Percentiles rank a stretch among this genome's conserved stretches.
These are phyloP conservation scores for Magallana gigas DNA, from an alignment of 1,140 invertebrate genomes.

Conservation along the genomic window DNA sequence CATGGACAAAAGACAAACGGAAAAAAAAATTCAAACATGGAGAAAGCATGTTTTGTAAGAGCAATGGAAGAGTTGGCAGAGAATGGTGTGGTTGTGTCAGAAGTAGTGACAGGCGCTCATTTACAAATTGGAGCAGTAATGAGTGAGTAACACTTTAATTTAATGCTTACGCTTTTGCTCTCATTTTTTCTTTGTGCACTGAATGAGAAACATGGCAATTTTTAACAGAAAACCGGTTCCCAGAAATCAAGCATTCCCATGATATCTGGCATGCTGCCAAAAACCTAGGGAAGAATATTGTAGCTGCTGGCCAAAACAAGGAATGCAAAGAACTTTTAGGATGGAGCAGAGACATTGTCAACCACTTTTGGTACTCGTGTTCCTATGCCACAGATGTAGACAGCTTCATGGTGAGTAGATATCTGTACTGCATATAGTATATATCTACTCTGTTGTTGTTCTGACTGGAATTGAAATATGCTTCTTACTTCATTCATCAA, in stretches of 20 bases:
- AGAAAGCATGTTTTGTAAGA: no score
- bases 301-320: constrained; percentile 28
- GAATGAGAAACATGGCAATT: background rate
- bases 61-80: no score
- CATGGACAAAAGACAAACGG: no score
- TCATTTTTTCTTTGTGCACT: background rate
- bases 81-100: no score
- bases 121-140: no score
- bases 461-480: no score
- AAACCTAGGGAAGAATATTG: constrained; percentile 52
- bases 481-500: no score
- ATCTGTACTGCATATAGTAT: no score
- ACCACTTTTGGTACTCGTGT: constrained; percentile 49
- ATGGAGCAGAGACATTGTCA: constrained; percentile 48
- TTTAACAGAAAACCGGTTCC: constrained; percentile 46
- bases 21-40: no score
- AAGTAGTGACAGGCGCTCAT: no score
- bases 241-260: constrained; percentile 53
- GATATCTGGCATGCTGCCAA: constrained; percentile 61
- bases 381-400: background rate
- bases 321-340: constrained; percentile 16
- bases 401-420: background rate
- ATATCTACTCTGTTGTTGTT: no score
- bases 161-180: background rate
- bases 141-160: no score